These are phyloP conservation scores for Psix sp. DNA, from an alignment of 1,140 invertebrate genomes.

Conservation along the genomic window DNA sequence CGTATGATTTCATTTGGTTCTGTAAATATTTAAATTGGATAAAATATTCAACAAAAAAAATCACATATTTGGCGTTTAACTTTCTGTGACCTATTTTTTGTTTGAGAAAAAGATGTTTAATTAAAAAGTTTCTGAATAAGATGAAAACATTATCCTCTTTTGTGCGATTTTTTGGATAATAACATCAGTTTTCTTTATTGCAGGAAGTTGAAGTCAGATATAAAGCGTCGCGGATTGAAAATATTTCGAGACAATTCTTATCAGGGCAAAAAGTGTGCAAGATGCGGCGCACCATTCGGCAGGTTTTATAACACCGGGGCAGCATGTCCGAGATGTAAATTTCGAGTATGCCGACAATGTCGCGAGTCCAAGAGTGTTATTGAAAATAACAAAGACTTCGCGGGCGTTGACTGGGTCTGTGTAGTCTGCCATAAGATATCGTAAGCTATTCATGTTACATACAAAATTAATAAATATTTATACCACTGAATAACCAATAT, in stretches of 20 bases:
- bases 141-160: no score
- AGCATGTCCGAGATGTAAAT: constrained; percentile 82
- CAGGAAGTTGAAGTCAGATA: constrained; percentile 82
- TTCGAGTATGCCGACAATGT: constrained; percentile 85
- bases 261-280: constrained; percentile 81
- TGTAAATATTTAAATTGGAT: no score
- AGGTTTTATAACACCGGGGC: constrained; percentile 86
- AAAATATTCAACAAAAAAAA: no score
- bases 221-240: constrained; percentile 80
- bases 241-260: constrained; percentile 70
- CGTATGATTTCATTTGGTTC: no score
- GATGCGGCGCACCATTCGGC: constrained; percentile 84
- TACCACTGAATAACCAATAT: no score
- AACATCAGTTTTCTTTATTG: constrained; percentile 51
- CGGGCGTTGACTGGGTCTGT: constrained; percentile 84
- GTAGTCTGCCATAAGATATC: constrained; percentile 84
- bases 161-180: no score
- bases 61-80: no score
- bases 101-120: no score
- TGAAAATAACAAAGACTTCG: constrained; percentile 70
- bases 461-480: no score
- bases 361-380: constrained; percentile 77
- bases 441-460: no score
- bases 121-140: no score
- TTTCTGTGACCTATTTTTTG: no score